phyloP scores from a whole-genome alignment of 2,797 vertebrate genomes.

The Anolis apletophallus region DNA sequence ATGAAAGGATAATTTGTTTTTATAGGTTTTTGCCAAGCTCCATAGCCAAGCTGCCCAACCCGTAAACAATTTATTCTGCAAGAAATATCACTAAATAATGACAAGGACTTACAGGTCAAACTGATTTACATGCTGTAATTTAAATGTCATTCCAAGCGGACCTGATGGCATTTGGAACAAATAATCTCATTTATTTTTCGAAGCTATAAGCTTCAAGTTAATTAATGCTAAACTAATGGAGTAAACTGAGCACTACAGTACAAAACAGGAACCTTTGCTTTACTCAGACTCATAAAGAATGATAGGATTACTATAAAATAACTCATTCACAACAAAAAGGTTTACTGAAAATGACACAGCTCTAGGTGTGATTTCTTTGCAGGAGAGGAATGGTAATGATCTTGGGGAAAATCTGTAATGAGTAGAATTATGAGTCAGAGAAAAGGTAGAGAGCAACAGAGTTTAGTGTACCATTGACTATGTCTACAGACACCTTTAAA shows the following conservation, averaged over 20 bases:
- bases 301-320: constrained; percentile 67
- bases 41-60: constrained; percentile 65
- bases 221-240: constrained; percentile 73
- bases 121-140: constrained; percentile 83
- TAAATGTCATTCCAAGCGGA: constrained; percentile 82
- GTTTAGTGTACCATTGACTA: too few species aligned
- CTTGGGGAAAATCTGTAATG: constrained; percentile 30
- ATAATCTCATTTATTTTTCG: constrained; percentile 81
- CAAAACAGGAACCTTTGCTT: constrained; percentile 50
- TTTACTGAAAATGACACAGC: constrained; percentile 54
- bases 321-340: constrained; percentile 61
- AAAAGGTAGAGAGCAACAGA: too few species aligned
- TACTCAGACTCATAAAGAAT: constrained; percentile 61
- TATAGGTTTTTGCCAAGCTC: constrained; percentile 74
- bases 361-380: constrained; percentile 32
- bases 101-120: constrained; percentile 78
- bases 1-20: constrained; percentile 80
- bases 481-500: background rate
- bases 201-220: constrained; percentile 75
- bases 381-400: constrained; percentile 36
- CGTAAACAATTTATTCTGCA: constrained; percentile 74
- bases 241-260: constrained; percentile 64
- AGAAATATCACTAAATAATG: constrained; percentile 78
- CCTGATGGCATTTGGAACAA: constrained; percentile 84
- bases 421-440: too few species aligned